A percentile compares a stretch with the other conserved stretches of the same genome.
phyloP scores from a whole-genome alignment of 2,888 invertebrate species.

The Agrochola lychnidis region DNA sequence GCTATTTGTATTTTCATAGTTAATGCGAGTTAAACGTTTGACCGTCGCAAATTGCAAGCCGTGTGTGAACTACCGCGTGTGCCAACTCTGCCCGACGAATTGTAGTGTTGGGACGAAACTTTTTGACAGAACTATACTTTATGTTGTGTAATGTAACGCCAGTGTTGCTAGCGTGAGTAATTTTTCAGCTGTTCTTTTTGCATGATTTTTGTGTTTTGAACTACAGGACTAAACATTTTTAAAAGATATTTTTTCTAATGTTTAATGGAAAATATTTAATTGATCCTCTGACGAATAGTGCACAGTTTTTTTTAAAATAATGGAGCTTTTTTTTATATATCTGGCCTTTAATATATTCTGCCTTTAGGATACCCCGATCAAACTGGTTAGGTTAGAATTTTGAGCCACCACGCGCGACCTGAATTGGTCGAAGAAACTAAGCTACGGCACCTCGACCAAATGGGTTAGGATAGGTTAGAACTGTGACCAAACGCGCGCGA shows the following conservation, averaged over 20 bases:
- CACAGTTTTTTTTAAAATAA: background rate
- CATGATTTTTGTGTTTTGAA: background rate
- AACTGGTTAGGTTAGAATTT: too few species aligned
- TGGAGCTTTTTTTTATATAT: background rate
- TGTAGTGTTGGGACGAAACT: constrained; percentile 25
- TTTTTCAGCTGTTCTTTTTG: constrained; percentile 2
- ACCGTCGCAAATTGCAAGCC: constrained; percentile 60
- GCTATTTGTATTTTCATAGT: constrained; percentile 14
- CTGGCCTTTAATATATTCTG: background rate
- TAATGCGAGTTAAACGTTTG: constrained; percentile 51
- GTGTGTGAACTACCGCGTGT: constrained; percentile 66
- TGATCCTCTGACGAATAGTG: background rate
- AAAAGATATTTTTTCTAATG: background rate
- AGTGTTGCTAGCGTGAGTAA: background rate
- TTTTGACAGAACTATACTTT: constrained; percentile 1
- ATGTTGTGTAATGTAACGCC: background rate
- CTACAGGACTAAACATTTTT: background rate
- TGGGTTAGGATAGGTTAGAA: too few species aligned
- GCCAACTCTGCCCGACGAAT: constrained; percentile 23
- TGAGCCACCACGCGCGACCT: too few species aligned
- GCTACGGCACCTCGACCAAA: too few species aligned
- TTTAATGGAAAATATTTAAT: background rate
- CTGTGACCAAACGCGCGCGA: too few species aligned
- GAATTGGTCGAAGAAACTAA: too few species aligned
- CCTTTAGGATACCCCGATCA: too few species aligned